A percentile compares a stretch with the other conserved stretches of the same genome.
phyloP scores from a whole-genome alignment of 2,888 invertebrate species.

The Euplexia lucipara region DNA sequence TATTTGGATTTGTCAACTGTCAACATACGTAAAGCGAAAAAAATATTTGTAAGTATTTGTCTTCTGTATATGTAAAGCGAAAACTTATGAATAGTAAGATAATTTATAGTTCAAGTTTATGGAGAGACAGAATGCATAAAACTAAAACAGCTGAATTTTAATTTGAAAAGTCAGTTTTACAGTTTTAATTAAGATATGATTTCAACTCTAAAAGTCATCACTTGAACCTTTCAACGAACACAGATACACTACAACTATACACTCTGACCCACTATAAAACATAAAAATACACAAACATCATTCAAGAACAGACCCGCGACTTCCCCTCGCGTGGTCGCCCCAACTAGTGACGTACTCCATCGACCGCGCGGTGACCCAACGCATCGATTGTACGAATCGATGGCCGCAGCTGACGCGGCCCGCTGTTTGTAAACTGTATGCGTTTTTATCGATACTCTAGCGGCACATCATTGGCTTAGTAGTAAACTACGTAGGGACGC shows the following conservation, averaged over 20 bases:
- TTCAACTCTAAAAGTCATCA: not conserved
- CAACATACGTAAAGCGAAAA: too few relatives aligned
- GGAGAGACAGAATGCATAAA: too few relatives aligned
- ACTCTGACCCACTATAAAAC: not conserved
- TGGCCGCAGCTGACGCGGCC: conserved; percentile 69
- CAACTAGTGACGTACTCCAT: conserved; percentile 76
- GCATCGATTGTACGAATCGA: conserved; percentile 72
- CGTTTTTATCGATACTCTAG: conserved; percentile 61
- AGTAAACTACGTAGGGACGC: conserved; percentile 2
- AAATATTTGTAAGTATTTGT: too few relatives aligned
- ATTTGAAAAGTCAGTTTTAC: too few relatives aligned
- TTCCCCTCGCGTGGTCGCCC: conserved; percentile 20
- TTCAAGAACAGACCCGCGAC: conserved; percentile 5
- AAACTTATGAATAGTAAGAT: too few relatives aligned
- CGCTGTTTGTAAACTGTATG: conserved; percentile 66
- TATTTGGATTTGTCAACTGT: not conserved
- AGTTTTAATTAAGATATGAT: too few relatives aligned
- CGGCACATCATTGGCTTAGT: conserved; percentile 45
- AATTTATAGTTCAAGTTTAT: too few relatives aligned
- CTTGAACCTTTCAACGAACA: not conserved
- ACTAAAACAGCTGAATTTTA: too few relatives aligned
- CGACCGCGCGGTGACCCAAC: conserved; percentile 66
- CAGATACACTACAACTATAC: not conserved
- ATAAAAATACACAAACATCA: not conserved
- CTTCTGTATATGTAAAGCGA: too few relatives aligned